These are phyloP conservation scores for Leptoclinus maculatus DNA, from an alignment of 2,797 vertebrate species.

Conservation along the genomic window DNA sequence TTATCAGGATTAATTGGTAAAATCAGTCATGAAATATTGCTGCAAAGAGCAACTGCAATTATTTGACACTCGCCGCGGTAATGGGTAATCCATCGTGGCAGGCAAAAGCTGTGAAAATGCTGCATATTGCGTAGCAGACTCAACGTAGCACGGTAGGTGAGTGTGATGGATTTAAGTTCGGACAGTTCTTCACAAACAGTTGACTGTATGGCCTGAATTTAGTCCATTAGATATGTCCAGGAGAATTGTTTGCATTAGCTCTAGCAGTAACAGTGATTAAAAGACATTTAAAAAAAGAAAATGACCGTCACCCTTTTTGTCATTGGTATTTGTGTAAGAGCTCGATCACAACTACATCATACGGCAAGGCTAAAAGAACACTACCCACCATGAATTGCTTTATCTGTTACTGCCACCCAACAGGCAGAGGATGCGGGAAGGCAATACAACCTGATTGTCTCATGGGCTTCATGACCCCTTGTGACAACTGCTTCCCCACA, in stretches of 20 bases:
- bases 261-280: slow-evolving; percentile 14
- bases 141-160: slow-evolving; percentile 3
- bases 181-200: not conserved
- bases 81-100: not conserved
- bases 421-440: slow-evolving; percentile 39
- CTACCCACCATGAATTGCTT: slow-evolving; percentile 56
- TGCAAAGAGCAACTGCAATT: slow-evolving; percentile 1
- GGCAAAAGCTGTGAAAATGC: not conserved
- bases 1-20: not conserved
- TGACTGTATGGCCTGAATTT: not conserved
- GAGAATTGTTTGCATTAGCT: slow-evolving; percentile 23
- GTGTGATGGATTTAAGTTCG: slow-evolving; percentile 18
- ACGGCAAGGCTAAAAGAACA: slow-evolving; percentile 63
- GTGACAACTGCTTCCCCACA: slow-evolving; percentile 55
- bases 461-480: slow-evolving; percentile 50
- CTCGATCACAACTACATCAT: slow-evolving; percentile 49
- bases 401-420: slow-evolving; percentile 42
- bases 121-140: not conserved
- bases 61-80: slow-evolving; percentile 26
- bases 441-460: slow-evolving; percentile 55
- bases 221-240: slow-evolving; percentile 6
- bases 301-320: slow-evolving; percentile 48
- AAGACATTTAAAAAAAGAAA: slow-evolving; percentile 23
- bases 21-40: slow-evolving; percentile 21
- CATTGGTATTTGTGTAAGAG: slow-evolving; percentile 55